Conservation (phyloP, 2,113 vertebrate species). For the Aphyosemion australe region DNA sequence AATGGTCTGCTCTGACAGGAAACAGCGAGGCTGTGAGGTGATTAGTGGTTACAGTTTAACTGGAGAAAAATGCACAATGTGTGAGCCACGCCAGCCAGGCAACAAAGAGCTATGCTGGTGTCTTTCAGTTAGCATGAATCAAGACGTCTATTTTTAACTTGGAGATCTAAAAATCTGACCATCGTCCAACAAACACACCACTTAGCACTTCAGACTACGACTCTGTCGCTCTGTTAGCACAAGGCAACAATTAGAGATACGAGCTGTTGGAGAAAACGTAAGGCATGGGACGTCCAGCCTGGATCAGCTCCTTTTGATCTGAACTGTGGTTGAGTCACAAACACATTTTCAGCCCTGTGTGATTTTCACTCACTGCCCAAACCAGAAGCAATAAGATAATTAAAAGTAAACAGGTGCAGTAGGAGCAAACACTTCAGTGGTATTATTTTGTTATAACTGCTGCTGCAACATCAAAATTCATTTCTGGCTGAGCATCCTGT, state of each 20-base stretch:
- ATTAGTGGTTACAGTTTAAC: conserved; percentile 85
- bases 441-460: not conserved
- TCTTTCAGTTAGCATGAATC: conserved; percentile 60
- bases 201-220: conserved; percentile 14
- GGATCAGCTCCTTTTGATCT: conserved; percentile 16
- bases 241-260: conserved; percentile 48
- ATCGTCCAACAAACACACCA: conserved; percentile 29
- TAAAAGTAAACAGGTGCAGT: not conserved
- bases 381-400: not conserved
- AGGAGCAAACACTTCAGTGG: not conserved
- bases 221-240: conserved; percentile 47
- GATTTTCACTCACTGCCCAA: not conserved
- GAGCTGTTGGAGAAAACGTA: conserved; percentile 17
- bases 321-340: conserved; percentile 6
- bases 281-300: conserved; percentile 1
- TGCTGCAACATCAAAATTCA: too few species aligned
- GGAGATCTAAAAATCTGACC: conserved; percentile 35
- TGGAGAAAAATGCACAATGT: conserved; percentile 78
- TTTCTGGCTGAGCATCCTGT: not conserved
- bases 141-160: conserved; percentile 40
- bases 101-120: conserved; percentile 62
- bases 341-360: not conserved
- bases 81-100: conserved; percentile 59
- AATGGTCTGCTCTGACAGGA: conserved; percentile 72
- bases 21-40: conserved; percentile 72